These are phyloP conservation scores for Lissonota sp. DNA, from an alignment of 2,888 invertebrate species.

Conservation along the genomic window DNA sequence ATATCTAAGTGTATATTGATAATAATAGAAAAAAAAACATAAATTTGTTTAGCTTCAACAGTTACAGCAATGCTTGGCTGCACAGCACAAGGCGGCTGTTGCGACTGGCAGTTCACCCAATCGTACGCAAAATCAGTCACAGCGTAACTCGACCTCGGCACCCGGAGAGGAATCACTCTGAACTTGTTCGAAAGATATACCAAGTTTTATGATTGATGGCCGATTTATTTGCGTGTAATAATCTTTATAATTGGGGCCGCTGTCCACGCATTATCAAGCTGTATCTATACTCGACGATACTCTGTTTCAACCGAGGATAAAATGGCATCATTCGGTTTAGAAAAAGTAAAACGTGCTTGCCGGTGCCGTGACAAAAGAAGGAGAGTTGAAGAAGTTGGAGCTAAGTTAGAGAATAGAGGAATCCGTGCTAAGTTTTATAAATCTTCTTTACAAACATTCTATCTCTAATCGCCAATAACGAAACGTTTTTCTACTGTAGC, in stretches of 20 bases:
- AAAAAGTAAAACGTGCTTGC: constrained; percentile 55
- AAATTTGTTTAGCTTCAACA: constrained; percentile 77
- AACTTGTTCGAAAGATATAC: constrained; percentile 75
- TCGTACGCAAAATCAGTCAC: constrained; percentile 80
- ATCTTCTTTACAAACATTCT: no score
- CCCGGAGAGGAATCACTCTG: constrained; percentile 80
- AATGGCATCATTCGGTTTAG: constrained; percentile 39
- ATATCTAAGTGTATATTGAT: neutral
- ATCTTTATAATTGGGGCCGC: constrained; percentile 73
- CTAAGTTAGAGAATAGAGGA: no score
- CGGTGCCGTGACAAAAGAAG: constrained; percentile 37
- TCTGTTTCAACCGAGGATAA: neutral
- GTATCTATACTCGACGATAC: no score
- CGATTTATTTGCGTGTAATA: constrained; percentile 60
- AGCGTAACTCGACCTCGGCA: constrained; percentile 78
- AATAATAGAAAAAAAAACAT: constrained; percentile 8
- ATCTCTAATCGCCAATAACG: no score
- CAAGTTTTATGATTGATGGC: constrained; percentile 68
- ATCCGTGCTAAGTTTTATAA: no score
- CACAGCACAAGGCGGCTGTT: constrained; percentile 81
- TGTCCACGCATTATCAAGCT: constrained; percentile 25
- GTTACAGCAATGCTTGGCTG: constrained; percentile 81
- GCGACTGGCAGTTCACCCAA: constrained; percentile 77
- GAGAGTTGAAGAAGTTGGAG: neutral
- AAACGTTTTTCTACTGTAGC: no score